Evolutionary conservation across 2,797 vertebrate species (phyloP).

Genomic region (Prionace glauca): DNA sequence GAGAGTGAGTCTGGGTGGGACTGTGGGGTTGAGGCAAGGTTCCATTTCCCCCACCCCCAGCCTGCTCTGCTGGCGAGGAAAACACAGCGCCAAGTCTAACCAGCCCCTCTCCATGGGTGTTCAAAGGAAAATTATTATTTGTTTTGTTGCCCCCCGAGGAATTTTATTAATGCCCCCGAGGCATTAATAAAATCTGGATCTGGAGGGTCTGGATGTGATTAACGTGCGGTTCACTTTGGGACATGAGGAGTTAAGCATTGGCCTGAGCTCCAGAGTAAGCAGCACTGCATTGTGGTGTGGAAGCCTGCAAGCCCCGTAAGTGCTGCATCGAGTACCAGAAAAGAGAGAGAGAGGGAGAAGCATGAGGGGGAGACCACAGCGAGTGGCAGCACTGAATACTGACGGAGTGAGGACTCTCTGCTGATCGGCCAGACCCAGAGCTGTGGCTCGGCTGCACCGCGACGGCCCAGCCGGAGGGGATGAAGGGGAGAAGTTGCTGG

Average conservation of each 20-base stretch:
- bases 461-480: constrained; percentile 57
- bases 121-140: no score
- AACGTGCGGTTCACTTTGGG: constrained; percentile 39
- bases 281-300: constrained; percentile 67
- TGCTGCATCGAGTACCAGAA: background rate
- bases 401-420: constrained; percentile 50
- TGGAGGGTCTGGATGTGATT: constrained; percentile 39
- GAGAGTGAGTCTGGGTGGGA: no score
- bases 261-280: constrained; percentile 48
- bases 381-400: background rate
- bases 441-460: constrained; percentile 47
- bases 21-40: no score
- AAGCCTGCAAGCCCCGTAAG: constrained; percentile 41
- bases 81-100: no score
- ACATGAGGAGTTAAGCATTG: constrained; percentile 55
- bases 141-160: no score
- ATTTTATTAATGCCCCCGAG: no score
- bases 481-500: constrained; percentile 95
- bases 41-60: no score
- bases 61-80: no score
- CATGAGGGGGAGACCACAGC: background rate
- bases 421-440: constrained; percentile 50
- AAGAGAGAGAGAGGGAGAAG: no score
- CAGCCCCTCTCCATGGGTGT: no score
- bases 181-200: no score